phyloP scores from a whole-genome alignment of 2,113 vertebrate species.

The Phylloscopus trochiloides region DNA sequence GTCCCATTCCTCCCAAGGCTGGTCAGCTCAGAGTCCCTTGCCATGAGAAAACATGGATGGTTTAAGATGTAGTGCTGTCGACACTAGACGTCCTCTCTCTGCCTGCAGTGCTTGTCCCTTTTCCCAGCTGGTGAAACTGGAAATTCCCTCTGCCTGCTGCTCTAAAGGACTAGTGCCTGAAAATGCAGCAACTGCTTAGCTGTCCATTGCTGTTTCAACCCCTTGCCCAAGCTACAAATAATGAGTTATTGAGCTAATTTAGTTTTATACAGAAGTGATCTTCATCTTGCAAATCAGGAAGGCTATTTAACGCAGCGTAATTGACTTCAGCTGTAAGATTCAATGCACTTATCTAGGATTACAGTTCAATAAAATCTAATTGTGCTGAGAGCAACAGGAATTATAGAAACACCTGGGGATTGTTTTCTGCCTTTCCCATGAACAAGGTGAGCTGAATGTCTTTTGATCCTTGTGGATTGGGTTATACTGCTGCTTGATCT shows the following conservation, averaged over 20 bases:
- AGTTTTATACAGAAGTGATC: neutral
- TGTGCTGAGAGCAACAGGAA: neutral
- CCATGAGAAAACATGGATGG: rapidly evolving
- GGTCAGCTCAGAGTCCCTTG: neutral
- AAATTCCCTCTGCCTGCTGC: neutral
- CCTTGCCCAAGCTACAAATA: neutral
- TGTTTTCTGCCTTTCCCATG: neutral
- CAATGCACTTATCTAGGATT: conserved; percentile 36
- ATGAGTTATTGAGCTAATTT: conserved; percentile 23
- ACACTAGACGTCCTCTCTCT: neutral
- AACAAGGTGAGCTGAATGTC: neutral
- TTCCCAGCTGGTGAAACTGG: neutral
- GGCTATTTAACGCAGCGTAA: neutral
- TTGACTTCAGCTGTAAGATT: conserved; percentile 41
- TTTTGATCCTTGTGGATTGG: neutral
- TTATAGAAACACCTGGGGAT: neutral
- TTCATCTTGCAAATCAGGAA: neutral
- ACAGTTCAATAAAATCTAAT: conserved; percentile 50
- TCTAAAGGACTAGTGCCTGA: neutral
- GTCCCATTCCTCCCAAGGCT: rapidly evolving
- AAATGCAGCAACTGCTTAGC: neutral
- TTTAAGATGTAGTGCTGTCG: neutral
- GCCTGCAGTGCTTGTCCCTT: neutral
- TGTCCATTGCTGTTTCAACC: neutral
- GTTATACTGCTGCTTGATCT: neutral